phyloP scores from a whole-genome alignment of 2,113 vertebrate species.

The Chionomys nivalis region DNA sequence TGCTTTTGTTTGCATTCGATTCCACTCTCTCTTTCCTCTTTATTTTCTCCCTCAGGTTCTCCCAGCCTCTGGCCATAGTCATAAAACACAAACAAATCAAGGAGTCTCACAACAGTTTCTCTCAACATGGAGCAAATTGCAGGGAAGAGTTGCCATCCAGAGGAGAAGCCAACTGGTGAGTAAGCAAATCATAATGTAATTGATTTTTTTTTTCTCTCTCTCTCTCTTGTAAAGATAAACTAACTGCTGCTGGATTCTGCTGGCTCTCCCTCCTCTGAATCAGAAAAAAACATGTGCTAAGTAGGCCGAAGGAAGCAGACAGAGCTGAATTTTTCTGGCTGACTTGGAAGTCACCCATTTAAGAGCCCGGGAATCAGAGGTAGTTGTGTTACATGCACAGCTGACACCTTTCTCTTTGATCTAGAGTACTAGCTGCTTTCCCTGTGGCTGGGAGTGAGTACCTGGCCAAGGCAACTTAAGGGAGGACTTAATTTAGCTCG shows the following conservation, averaged over 20 bases:
- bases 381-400: background rate
- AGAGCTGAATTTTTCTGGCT: background rate
- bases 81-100: conserved; percentile 51
- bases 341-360: background rate
- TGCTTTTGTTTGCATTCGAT: conserved; percentile 38
- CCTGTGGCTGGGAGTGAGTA: background rate
- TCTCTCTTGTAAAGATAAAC: conserved; percentile 40
- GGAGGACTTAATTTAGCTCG: background rate
- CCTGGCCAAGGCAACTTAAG: background rate
- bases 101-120: conserved; percentile 3
- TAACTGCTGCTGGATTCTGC: background rate
- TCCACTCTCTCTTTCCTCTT: background rate
- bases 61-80: background rate
- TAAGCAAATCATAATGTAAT: conserved; percentile 3
- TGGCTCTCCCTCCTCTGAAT: conserved; percentile 12
- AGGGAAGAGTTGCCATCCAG: background rate
- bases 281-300: background rate
- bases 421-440: background rate
- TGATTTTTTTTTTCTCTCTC: conserved; percentile 17
- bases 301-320: background rate
- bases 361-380: background rate
- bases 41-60: background rate
- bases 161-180: conserved; percentile 43
- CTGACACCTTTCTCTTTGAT: background rate
- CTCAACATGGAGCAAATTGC: background rate